Conservation (phyloP, 1,140 invertebrate species). For the Galleria mellonella region DNA sequence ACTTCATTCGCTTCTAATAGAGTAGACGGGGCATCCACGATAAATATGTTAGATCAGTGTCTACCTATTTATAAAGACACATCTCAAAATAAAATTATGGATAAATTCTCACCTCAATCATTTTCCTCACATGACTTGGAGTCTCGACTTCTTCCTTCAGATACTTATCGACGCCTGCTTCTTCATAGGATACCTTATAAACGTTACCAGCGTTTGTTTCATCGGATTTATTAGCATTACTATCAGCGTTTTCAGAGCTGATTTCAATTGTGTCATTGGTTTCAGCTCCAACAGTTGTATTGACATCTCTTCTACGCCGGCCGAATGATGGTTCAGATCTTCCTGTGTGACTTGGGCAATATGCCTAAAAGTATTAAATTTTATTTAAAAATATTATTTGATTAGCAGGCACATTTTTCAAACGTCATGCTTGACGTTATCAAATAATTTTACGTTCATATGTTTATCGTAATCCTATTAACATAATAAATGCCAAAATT, state of each 20-base stretch:
- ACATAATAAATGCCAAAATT: too few species aligned
- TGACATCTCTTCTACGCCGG: slow-evolving; percentile 78
- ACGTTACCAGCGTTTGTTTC: slow-evolving; percentile 33
- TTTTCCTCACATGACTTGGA: slow-evolving; percentile 86
- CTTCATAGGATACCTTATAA: slow-evolving; percentile 59
- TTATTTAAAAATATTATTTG: too few species aligned
- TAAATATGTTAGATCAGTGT: too few species aligned
- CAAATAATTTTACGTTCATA: too few species aligned
- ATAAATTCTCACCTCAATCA: slow-evolving; percentile 88
- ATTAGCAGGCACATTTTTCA: too few species aligned
- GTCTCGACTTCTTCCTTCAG: slow-evolving; percentile 74
- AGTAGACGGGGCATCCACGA: too few species aligned
- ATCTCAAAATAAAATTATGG: too few species aligned
- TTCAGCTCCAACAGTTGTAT: slow-evolving; percentile 58
- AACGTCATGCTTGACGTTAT: too few species aligned
- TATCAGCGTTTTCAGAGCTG: slow-evolving; percentile 25
- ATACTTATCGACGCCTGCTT: slow-evolving; percentile 61
- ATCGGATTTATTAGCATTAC: slow-evolving; percentile 21
- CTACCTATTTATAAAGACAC: too few species aligned
- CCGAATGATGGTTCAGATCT: slow-evolving; percentile 89
- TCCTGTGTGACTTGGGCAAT: slow-evolving; percentile 83
- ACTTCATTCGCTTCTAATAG: too few species aligned
- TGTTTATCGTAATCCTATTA: too few species aligned
- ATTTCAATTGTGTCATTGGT: slow-evolving; percentile 38
- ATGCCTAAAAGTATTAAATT: slow-evolving; percentile 81